Base-by-base conservation (phyloP, 2,113 vertebrate species). In the Mobula hypostoma region DNA sequence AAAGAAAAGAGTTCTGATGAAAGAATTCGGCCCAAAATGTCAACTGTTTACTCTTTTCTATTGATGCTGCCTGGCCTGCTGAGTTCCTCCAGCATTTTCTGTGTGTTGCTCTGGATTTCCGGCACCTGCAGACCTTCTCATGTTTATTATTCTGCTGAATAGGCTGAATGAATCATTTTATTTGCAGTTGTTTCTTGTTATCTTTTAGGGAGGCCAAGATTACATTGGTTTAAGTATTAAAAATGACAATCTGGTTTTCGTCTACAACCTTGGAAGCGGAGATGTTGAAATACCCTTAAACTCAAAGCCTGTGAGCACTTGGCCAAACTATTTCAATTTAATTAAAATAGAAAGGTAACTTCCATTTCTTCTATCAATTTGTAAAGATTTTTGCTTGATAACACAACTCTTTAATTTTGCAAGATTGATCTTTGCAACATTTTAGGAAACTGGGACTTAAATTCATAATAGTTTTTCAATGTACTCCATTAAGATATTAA, bases 171-270 rank as follows among this genome's bases (percentile, higher is more conserved):
- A 93, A 74, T 8, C 5, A 72, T 72, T 27, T 40, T 24, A 19
- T 94, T 94, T 95, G 94, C 95, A 15, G 27, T 94, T 29, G 48
- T 95, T 94, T 90, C 79, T 61, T 94, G 95, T 95, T 83, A 61
- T 95, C 27, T 96, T 96, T 94, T 95, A 99, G 99, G 97, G 97
- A 82, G 97, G 94, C 95, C 98, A 98, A 95, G 98, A 98, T 95
- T 99, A 99, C 95, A 97, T 99, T 96, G 99, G 99, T 4, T 97
- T 99, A 94, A 98, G 98, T 87, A 98, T 99, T 95, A 99, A 99
- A 97, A 98, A 98, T 93, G 98, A 99, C 96, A 98, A 98, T 94
- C 97, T 99, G 95, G 98, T 99, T 5, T 99, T 97, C 7, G 94
- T 98, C 85, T 99, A 99, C 95, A 99, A 99, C 95, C 97, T 99